Evolutionary conservation across 2,797 vertebrate species (phyloP), one percentile per base, ranked within the genome.

Genomic region (Tapirus indicus): DNA sequence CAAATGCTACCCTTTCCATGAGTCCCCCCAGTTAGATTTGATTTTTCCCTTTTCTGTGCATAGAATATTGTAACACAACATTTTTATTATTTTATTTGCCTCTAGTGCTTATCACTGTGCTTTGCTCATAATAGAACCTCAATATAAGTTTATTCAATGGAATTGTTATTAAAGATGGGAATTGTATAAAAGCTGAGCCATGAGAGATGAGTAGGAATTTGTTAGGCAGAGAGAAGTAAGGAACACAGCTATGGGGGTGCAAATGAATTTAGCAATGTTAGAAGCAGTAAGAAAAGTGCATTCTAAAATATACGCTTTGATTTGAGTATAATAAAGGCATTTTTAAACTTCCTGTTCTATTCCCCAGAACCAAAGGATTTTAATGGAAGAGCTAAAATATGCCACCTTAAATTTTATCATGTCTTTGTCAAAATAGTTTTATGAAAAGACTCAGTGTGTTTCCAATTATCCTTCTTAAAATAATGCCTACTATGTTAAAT

Each of bases 231-330:
- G 27, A 83, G 32, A 93, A 82, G 7, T 91, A 78, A 93, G 85
- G 44, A 85, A 21, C 21, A 80, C 2, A 38, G 49, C 23, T 20
- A 68, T 38, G 13, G 44, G 6, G 4, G 3, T 86, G 10, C 44
- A 86, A 83, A 87, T 92, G 35, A 54, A 90, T 92, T 97, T 92
- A 58, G 0, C 25, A 86, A 58, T 74, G 74, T 84, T 52, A 89
- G 80, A 95, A 89, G 52, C 29, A 94, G 54, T 78, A 89, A 64
- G 23, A 84, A 89, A 74, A 44, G 6, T 82, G 2, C 62, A 74
- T 10, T 90, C 16, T 35, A 91, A 92, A 90, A 68, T 94, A 10
- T 18, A 54, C 25, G 89, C 27, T 90, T 90, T 58, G 6, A 77
- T 91, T 93, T 78, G 17, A 77, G n/a, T 66, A 32, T 41, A 88